Conservation (phyloP, 2,888 invertebrate genomes). For the Ceraclea dissimilis region DNA sequence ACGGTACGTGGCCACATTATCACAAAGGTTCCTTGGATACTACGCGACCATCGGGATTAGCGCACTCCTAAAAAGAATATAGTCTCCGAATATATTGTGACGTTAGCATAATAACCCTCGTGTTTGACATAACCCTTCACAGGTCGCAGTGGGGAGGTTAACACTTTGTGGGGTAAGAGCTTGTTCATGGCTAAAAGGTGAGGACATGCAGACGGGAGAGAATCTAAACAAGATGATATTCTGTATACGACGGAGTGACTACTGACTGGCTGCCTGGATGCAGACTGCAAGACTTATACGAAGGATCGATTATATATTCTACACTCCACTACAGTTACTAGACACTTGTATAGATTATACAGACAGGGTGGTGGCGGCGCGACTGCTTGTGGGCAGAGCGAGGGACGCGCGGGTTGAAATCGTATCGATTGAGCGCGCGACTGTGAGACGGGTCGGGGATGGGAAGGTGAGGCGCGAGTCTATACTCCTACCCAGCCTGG, state of each 20-base stretch:
- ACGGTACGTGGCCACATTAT: slow-evolving; percentile 22
- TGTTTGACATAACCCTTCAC: neutral
- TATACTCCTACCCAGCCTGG: neutral
- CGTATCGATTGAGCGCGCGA: slow-evolving; percentile 5
- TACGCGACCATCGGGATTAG: slow-evolving; percentile 7
- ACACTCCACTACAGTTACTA: too few relatives aligned
- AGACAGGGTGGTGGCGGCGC: slow-evolving; percentile 22
- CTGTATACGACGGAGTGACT: slow-evolving; percentile 3
- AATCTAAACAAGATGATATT: neutral
- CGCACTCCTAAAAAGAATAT: slow-evolving; percentile 20
- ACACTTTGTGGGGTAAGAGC: too few relatives aligned
- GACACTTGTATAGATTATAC: neutral
- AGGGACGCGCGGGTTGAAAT: slow-evolving; percentile 3
- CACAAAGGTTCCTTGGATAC: neutral
- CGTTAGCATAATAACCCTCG: neutral
- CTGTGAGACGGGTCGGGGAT: slow-evolving; percentile 5
- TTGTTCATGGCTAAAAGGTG: slow-evolving; percentile 5
- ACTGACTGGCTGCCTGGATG: slow-evolving; percentile 6
- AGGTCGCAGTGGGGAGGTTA: too few relatives aligned
- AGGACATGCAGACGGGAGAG: slow-evolving; percentile 4
- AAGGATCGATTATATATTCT: neutral
- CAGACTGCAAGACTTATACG: neutral
- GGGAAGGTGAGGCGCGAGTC: neutral
- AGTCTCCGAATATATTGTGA: neutral
- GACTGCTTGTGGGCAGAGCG: slow-evolving; percentile 17